Conservation (phyloP, 2,888 invertebrate species). For the Perizoma flavofasciatum region DNA sequence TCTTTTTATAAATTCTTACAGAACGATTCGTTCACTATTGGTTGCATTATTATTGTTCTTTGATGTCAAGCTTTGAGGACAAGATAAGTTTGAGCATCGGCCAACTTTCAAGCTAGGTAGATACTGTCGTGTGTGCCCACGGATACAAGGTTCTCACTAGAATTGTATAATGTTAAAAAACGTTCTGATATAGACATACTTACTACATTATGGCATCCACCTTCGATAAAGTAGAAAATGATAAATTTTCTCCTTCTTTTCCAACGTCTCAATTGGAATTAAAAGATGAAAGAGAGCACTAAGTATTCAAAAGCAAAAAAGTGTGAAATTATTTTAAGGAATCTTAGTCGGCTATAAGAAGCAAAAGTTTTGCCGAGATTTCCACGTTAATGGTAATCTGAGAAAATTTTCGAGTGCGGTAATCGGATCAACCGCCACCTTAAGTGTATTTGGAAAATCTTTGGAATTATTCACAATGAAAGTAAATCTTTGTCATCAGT, state of each 20-base stretch:
- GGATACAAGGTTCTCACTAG: no score
- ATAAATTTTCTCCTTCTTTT: neutral
- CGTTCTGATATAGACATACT: no score
- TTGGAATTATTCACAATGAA: constrained; percentile 55
- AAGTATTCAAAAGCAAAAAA: constrained; percentile 64
- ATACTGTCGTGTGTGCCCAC: no score
- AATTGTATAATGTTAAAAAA: no score
- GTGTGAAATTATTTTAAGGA: constrained; percentile 69
- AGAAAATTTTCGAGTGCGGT: constrained; percentile 59
- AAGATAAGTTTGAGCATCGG: no score
- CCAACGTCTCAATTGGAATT: constrained; percentile 46
- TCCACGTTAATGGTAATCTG: constrained; percentile 68
- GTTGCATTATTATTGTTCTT: no score
- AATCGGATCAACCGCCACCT: constrained; percentile 64
- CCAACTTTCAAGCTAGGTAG: no score
- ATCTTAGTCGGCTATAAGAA: constrained; percentile 68
- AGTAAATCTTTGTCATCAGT: constrained; percentile 54
- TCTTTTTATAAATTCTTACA: constrained; percentile 17
- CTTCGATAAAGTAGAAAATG: no score
- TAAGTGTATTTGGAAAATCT: constrained; percentile 57
- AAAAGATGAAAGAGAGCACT: constrained; percentile 68
- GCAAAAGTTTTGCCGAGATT: constrained; percentile 64
- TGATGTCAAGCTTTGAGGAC: no score
- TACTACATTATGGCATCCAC: no score
- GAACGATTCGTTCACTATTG: neutral